phyloP scores from a whole-genome alignment of 2,888 invertebrate genomes.

The Eupithecia tripunctaria region DNA sequence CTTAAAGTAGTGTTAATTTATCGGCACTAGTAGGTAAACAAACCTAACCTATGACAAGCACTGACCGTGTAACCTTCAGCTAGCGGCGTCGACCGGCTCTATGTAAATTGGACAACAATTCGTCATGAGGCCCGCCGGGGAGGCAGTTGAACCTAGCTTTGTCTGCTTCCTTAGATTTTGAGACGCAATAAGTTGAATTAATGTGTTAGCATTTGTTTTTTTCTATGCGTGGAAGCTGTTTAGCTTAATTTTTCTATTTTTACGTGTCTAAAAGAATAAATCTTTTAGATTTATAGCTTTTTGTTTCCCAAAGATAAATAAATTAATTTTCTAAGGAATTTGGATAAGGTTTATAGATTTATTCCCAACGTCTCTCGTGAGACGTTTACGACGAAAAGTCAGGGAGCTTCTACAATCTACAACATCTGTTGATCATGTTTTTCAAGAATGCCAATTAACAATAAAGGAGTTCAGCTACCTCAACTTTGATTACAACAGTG shows the following conservation, averaged over 20 bases:
- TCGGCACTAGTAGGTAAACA: not conserved
- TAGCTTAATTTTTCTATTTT: no score
- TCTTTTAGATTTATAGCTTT: no score
- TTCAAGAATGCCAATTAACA: no score
- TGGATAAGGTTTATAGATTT: not conserved
- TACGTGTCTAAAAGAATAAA: no score
- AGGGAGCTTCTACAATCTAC: no score
- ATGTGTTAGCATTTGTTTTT: not conserved
- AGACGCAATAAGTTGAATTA: not conserved
- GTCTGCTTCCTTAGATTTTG: not conserved
- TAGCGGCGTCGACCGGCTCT: slow-evolving; percentile 9
- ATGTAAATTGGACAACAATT: slow-evolving; percentile 2
- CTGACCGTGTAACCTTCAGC: slow-evolving; percentile 14
- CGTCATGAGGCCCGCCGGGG: slow-evolving; percentile 14
- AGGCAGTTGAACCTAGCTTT: slow-evolving; percentile 11
- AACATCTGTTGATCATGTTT: no score
- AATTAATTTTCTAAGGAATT: not conserved
- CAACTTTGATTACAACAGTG: no score
- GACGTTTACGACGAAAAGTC: no score
- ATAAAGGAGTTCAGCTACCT: no score
- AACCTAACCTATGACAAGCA: slow-evolving; percentile 14
- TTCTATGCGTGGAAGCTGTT: no score
- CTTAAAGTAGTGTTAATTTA: not conserved
- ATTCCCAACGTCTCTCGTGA: no score
- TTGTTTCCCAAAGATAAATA: no score